These are phyloP conservation scores for Chironomus tentans DNA, from an alignment of 2,888 invertebrate genomes.

Conservation along the genomic window DNA sequence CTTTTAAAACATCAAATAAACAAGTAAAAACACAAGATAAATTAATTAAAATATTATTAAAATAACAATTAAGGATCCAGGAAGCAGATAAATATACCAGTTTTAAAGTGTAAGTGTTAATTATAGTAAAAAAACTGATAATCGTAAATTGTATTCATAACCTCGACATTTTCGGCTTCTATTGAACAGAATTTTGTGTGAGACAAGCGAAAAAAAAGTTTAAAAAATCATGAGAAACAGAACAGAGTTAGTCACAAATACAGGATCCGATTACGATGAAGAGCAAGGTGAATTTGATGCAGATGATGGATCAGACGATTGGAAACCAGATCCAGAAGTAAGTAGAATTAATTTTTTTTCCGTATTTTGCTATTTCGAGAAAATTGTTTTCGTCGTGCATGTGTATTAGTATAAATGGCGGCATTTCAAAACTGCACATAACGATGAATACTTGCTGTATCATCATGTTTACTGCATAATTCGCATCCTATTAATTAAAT, in stretches of 20 bases:
- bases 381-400: not conserved
- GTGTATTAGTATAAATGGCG: slow-evolving; percentile 24
- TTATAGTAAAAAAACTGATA: not conserved
- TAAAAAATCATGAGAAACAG: slow-evolving; percentile 37
- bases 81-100: too few species aligned
- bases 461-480: not conserved
- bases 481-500: not conserved
- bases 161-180: not conserved
- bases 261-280: slow-evolving; percentile 36
- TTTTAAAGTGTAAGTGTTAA: not conserved
- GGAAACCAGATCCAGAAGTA: slow-evolving; percentile 23
- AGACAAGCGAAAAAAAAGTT: slow-evolving; percentile 27
- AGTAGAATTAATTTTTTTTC: not conserved
- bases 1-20: too few species aligned
- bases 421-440: not conserved
- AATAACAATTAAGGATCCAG: too few species aligned
- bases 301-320: slow-evolving; percentile 21
- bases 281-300: slow-evolving; percentile 6
- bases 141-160: not conserved
- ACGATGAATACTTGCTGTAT: not conserved
- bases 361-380: not conserved
- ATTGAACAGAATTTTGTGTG: not conserved
- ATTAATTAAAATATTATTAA: too few species aligned
- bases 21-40: too few species aligned
- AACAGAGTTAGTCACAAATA: slow-evolving; percentile 40